phyloP scores from a whole-genome alignment of 2,113 vertebrate genomes.

The Ursus arctos region DNA sequence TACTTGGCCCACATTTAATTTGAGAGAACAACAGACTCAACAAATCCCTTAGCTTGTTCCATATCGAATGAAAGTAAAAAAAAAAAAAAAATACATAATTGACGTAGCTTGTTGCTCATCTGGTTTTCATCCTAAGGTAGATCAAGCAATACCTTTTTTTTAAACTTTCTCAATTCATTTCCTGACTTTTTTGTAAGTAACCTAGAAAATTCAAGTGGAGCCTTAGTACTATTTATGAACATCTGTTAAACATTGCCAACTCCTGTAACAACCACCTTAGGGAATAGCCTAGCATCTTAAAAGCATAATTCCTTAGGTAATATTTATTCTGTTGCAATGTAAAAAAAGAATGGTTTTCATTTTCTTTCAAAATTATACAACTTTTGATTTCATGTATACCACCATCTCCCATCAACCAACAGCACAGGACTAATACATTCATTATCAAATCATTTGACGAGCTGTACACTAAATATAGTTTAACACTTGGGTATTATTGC shows the following conservation, averaged over 20 bases:
- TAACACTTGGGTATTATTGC: background rate
- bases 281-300: slow-evolving; percentile 85
- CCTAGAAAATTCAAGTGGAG: slow-evolving; percentile 60
- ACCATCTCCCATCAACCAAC: slow-evolving; percentile 18
- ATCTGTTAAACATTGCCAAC: slow-evolving; percentile 70
- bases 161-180: slow-evolving; percentile 11
- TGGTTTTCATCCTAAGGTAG: slow-evolving; percentile 70
- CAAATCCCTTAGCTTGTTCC: slow-evolving; percentile 56
- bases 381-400: slow-evolving; percentile 26
- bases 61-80: slow-evolving; percentile 58
- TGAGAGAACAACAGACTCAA: slow-evolving; percentile 58
- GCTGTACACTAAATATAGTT: slow-evolving; percentile 16
- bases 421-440: slow-evolving; percentile 4
- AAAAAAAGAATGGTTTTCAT: slow-evolving; percentile 83
- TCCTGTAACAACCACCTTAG: slow-evolving; percentile 87
- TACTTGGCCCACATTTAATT: slow-evolving; percentile 46
- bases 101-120: slow-evolving; percentile 61
- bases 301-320: slow-evolving; percentile 85
- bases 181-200: slow-evolving; percentile 59
- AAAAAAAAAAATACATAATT: slow-evolving; percentile 43
- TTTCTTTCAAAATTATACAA: slow-evolving; percentile 85
- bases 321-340: slow-evolving; percentile 87
- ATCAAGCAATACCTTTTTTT: slow-evolving; percentile 62
- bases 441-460: slow-evolving; percentile 41
- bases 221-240: slow-evolving; percentile 61